Percentiles rank a stretch among this genome's conserved stretches.
phyloP scores from a whole-genome alignment of 2,888 invertebrate species.

The Tiliacea aurago region DNA sequence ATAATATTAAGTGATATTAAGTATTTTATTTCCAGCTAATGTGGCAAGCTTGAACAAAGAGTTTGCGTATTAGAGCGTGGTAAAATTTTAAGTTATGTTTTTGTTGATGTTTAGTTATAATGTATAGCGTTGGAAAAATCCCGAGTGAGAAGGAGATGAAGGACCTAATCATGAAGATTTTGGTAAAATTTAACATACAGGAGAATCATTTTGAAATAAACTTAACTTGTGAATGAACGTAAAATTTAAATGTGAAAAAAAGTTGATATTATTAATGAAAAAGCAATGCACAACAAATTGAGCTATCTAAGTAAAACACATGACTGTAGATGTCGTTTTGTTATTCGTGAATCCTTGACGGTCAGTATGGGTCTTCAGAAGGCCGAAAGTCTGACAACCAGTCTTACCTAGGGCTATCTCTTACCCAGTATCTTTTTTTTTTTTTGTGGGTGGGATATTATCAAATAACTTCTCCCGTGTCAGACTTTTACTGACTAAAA shows the following conservation, averaged over 20 bases:
- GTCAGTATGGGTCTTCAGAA: neutral
- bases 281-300: neutral
- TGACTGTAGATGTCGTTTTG: neutral
- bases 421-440: neutral
- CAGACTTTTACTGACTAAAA: no score
- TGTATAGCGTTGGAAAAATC: neutral
- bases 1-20: no score
- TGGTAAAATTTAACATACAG: neutral
- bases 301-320: neutral
- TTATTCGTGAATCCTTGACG: neutral
- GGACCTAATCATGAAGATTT: neutral
- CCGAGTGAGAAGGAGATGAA: no score
- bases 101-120: neutral
- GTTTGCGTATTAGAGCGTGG: constrained; percentile 31
- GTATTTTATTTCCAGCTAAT: neutral
- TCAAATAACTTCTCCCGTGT: no score
- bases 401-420: neutral
- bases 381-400: neutral
- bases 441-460: no score
- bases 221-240: neutral
- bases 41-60: constrained; percentile 45
- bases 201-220: neutral
- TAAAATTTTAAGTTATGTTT: neutral
- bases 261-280: neutral
- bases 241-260: neutral